phyloP scores from a whole-genome alignment of 2,797 vertebrate species.

The Acanthurus lineatus region DNA sequence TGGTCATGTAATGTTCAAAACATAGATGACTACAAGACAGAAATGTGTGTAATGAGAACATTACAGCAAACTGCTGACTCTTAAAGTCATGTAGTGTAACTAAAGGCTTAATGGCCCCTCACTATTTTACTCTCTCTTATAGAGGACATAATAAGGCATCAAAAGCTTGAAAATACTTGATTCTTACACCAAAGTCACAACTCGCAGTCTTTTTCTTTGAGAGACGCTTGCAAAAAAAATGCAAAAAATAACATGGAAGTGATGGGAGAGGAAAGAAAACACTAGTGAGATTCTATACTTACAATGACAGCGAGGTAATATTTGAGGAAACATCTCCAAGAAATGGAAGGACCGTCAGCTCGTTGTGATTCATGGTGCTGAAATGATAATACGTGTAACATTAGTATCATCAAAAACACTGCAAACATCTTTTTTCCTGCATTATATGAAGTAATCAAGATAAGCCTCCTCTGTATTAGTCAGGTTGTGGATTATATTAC shows the following conservation, averaged over 20 bases:
- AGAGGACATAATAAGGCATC: neutral
- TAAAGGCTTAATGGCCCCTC: too few species aligned
- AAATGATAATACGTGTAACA: constrained; percentile 52
- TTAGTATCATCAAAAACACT: neutral
- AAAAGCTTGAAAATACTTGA: neutral
- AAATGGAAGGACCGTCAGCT: constrained; percentile 90
- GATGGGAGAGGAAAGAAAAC: neutral
- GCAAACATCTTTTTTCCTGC: too few species aligned
- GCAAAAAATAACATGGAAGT: too few species aligned
- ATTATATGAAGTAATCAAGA: neutral
- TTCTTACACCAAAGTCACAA: neutral
- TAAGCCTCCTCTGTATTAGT: neutral
- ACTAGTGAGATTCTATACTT: constrained; percentile 79
- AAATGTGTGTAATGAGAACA: too few species aligned
- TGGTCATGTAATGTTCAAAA: too few species aligned
- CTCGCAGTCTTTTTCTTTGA: neutral
- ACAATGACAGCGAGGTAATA: constrained; percentile 93
- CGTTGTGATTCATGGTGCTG: constrained; percentile 97
- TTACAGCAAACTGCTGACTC: too few species aligned
- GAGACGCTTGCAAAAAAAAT: too few species aligned
- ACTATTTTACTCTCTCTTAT: neutral
- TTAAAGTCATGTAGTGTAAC: too few species aligned
- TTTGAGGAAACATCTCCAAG: constrained; percentile 92
- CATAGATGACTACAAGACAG: too few species aligned
- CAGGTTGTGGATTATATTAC: neutral